Evolutionary conservation across 2,888 invertebrate genomes (phyloP), one percentile per base, ranked within the genome.

Genomic region (Hecatera dysodea): DNA sequence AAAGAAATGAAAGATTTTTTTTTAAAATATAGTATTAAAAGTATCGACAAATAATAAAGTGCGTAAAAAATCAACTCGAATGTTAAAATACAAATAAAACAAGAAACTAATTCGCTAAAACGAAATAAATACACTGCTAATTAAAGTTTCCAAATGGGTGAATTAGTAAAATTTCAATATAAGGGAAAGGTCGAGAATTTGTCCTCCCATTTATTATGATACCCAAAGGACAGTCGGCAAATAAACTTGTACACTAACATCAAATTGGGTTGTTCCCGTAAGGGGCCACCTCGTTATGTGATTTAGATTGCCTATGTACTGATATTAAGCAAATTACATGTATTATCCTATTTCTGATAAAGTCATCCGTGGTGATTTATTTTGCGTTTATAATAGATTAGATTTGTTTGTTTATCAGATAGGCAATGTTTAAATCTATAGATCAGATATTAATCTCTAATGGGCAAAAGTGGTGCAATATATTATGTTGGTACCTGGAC

Each of bases 241-340:
- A 94, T 94, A 93, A 94, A 94, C 93, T 93, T 94, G 91, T 92
- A 91, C 91, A 93, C 91, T 93, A 93, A 90, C 92, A 36, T 56
- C 56, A 95, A 94, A 95, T 94, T 93, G 94, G 94, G 94, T 93
- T 92, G 91, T 90, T 90, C 93, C 93, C 93, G 84, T 88, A 90
- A 86, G 93, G 92, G 90, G 88, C 83, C 88, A 90, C 90, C 92
- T 92, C 91, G 92, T 91, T 92, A 92, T 92, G 88, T 92, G 92
- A 93, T 93, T 91, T 91, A 91, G 93, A 93, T 93, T 93, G 91
- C 91, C 86, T 89, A 90, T 90, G 87, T 90, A 73, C 73, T 89
- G 86, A 84, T 78, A 89, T 91, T 87, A 81, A 75, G 70, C 82
- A 82, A 83, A 84, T 86, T 82, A 87, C 85, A 59, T 83, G 81